phyloP scores from a whole-genome alignment of 2,888 invertebrate genomes.

The Eristalis arbustorum region DNA sequence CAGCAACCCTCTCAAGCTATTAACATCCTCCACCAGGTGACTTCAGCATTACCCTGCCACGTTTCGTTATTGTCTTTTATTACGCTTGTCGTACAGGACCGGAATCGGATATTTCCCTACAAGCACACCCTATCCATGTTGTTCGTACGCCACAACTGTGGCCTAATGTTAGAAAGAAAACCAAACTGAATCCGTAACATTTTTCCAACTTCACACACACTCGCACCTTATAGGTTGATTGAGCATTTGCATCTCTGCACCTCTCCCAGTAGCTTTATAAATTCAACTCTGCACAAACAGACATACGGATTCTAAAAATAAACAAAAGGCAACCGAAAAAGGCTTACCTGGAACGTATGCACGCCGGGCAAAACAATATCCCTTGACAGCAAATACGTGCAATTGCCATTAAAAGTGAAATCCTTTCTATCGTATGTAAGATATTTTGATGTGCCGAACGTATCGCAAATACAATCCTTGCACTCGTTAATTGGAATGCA shows the following conservation, averaged over 20 bases:
- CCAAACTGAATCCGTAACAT: not conserved
- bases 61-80: no score
- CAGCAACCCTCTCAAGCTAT: no score
- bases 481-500: slow-evolving; percentile 88
- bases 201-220: not conserved
- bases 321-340: slow-evolving; percentile 82
- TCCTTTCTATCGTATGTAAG: slow-evolving; percentile 90
- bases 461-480: slow-evolving; percentile 88
- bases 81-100: no score
- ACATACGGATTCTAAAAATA: slow-evolving; percentile 72
- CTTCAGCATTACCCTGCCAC: no score
- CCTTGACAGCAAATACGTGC: slow-evolving; percentile 89
- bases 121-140: no score
- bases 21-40: no score
- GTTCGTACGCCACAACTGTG: not conserved
- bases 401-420: slow-evolving; percentile 90
- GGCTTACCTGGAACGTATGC: slow-evolving; percentile 77
- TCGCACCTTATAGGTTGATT: not conserved
- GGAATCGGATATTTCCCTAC: not conserved
- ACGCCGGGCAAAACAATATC: slow-evolving; percentile 82
- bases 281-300: slow-evolving; percentile 8
- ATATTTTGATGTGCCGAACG: slow-evolving; percentile 90
- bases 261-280: not conserved
- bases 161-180: not conserved
- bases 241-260: not conserved